Evolutionary conservation across 2,113 vertebrate genomes (phyloP), one percentile per base, ranked within the genome.

Genomic region (Anoura caudifer): DNA sequence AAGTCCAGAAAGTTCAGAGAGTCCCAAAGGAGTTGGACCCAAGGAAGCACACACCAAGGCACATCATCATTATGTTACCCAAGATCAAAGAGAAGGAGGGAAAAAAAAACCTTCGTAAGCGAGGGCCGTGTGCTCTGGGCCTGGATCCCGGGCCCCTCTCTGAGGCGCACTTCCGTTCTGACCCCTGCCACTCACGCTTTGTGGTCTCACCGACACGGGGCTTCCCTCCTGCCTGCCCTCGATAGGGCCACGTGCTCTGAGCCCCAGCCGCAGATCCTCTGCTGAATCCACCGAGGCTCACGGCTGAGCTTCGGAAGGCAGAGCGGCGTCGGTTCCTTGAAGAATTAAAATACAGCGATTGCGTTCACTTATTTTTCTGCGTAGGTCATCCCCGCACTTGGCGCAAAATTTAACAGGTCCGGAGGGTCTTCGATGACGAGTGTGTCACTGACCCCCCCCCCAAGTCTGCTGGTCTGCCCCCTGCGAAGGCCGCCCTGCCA

Each of bases 231-330:
- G 59, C 59, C 4, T 9, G 59, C 10, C 59, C 59, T 12, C 26
- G 3, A 4, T 28, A 11, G 24, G 59, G 59, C 10, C 10, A 3
- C 10, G 24, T 11, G 59, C 59, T 26, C 59, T 10, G 24, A 61
- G 14, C 36, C 14, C 0, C 36, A 33, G 11, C 22, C 0, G 0
- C 33, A 31, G 28, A 0, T 4, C 10, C 67, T 33, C 28, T 13
- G 10, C 56, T 5, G 28, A 33, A 13, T 54, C 45, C 11, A 22
- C 56, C 45, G 5, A 12, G 0, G 0, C 19, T 41, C 43, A 2
- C 19, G 22, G n/a, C n/a, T 4, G 8, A 65, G 41, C n/a, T 22
- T 75, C 36, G 11, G 45, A 52, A 52, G n/a, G 26, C 17, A 0
- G 5, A 13, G 36, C 56, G 15, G 26, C 26, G 12, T 54, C 19